Evolutionary conservation across 2,888 invertebrate genomes (phyloP).

Genomic region (Deroplatys truncata): DNA sequence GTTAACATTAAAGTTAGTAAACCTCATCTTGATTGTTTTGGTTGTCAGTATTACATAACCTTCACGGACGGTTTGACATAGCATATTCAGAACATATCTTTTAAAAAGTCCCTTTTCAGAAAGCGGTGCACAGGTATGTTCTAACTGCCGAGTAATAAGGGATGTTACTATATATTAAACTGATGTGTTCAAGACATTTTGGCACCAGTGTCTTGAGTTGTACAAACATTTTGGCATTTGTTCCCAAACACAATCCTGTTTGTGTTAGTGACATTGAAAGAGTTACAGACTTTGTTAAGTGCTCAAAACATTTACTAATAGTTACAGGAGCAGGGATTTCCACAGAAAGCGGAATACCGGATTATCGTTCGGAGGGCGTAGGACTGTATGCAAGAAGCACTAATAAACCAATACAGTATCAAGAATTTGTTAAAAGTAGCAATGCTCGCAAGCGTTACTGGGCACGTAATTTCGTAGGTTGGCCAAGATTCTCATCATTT

Average conservation of each 20-base stretch:
- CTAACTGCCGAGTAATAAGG: too few relatives aligned
- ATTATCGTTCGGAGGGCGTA: slow-evolving; percentile 88
- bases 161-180: too few relatives aligned
- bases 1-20: too few relatives aligned
- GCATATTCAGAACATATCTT: too few relatives aligned
- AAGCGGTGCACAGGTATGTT: too few relatives aligned
- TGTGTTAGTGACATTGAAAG: slow-evolving; percentile 54
- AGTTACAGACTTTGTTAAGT: slow-evolving; percentile 57
- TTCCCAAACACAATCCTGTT: slow-evolving; percentile 71
- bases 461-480: slow-evolving; percentile 94
- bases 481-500: slow-evolving; percentile 76
- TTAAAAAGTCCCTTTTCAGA: too few relatives aligned
- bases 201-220: not conserved
- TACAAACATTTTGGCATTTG: slow-evolving; percentile 44
- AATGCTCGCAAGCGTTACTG: slow-evolving; percentile 77
- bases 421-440: slow-evolving; percentile 72
- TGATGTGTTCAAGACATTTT: not conserved
- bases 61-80: too few relatives aligned
- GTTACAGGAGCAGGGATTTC: slow-evolving; percentile 94
- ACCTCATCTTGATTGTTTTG: too few relatives aligned
- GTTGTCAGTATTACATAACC: too few relatives aligned
- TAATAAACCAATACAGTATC: slow-evolving; percentile 79
- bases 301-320: slow-evolving; percentile 58
- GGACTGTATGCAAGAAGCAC: slow-evolving; percentile 85
- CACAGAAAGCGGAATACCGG: slow-evolving; percentile 95